Evolutionary conservation across 2,113 vertebrate genomes (phyloP), one percentile per base, ranked within the genome.

Genomic region (Rhinichthys klamathensis): DNA sequence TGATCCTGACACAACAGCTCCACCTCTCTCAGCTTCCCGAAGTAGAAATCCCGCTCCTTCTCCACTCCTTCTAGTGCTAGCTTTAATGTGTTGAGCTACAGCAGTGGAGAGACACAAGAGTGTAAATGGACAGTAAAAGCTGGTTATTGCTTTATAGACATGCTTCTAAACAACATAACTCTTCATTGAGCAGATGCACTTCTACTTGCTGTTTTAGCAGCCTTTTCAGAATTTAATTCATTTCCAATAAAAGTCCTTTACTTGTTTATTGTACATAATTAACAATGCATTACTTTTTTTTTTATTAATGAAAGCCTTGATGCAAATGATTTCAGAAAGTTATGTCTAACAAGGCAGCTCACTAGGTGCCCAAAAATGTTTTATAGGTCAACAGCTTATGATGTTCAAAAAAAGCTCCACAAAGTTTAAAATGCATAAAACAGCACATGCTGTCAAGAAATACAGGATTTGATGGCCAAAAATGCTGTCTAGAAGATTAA

Each of bases 41-140:
- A 99, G 93, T 99, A 99, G 95, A 98, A 99, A 94, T 99, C 98
- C 89, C 98, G 94, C 93, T 99, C 98, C 91, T 99, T 99, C 92
- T 99, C 98, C 93, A 98, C 95, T 0, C 98, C 98, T 95, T 99
- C 98, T 86, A 99, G 96, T 91, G 97, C 97, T 91, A 95, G 94
- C 93, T 99, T 99, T 95, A 99, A 95, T 38, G 97, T 97, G 93
- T 97, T 97, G 92, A 99, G 94, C 98, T 99, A 88, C 3, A 16
- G 74, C 74, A 54, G 49, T 23, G 18, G 32, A 79, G 18, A 61
- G 21, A 79, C 32, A n/a, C 27, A 25, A 46, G 10, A 41, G 35
- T 72, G 65, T 2, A 9, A 11, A 38, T 1, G 10, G 32, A 70
- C 18, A 11, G 18, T 70, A 70, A 69, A 38, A 69, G 30, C 32